Evolutionary conservation across 1,140 invertebrate species (phyloP), one percentile per base, ranked within the genome.

Genomic region (Vanessa atalanta): DNA sequence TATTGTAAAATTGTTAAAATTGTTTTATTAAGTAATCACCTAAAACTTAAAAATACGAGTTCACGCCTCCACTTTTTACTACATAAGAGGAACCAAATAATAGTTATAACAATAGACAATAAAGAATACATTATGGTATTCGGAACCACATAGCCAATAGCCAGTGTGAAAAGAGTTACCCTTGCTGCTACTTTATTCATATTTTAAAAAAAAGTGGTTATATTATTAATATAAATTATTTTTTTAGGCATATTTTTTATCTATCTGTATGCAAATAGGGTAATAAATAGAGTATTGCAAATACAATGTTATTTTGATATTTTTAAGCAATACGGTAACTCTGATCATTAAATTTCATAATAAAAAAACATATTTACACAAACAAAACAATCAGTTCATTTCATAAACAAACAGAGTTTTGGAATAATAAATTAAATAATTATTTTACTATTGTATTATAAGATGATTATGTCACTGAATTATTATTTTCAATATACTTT

Each of bases 1-100:
- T n/a, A 55, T 65, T 76, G 14, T 61, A 72, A 76, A 83, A 78
- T 75, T 55, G 76, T 78, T 65, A 82, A 82, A 79, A 77, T 74
- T 65, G 76, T 76, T 77, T 77, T 66, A 72, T 65, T 72, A 75
- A 57, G 71, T 73, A 78, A 60, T 73, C 50, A 69, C 75, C 69
- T 65, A 76, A 78, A 79, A 78, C 65, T 75, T 81, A 75, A 77
- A 75, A 69, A 53, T 60, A 77, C 31, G 76, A 78, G 72, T 75
- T 75, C 60, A 64, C 69, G 47, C 47, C 76, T 75, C 73, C 76
- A 60, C 53, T 69, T 73, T 37, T 76, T 77, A 82, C 80, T 80
- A 79, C 77, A 77, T 84, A 83, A 78, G 77, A 88, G 86, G 88
- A 88, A 90, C 87, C 80, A 88, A 87, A 78, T 78, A 73, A 80